A percentile compares a stretch with the other conserved stretches of the same genome.
These are phyloP conservation scores for Pogonomyrmex californicus DNA, from an alignment of 1,140 invertebrate species.

Conservation along the genomic window DNA sequence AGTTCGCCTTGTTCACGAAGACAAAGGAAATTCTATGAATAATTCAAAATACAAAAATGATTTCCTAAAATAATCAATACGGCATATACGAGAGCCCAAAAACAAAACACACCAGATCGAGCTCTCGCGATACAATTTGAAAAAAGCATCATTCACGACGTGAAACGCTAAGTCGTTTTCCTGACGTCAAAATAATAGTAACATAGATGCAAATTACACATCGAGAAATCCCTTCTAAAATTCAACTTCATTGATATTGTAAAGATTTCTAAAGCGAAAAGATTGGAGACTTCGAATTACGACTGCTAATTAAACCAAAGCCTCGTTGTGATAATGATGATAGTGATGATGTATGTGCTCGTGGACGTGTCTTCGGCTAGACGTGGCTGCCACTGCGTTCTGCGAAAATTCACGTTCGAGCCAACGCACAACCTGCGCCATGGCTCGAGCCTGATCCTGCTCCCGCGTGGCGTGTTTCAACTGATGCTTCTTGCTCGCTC, in stretches of 20 bases:
- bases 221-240: slow-evolving; percentile 6
- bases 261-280: neutral
- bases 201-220: slow-evolving; percentile 1
- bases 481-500: slow-evolving; percentile 87
- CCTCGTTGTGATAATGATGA: slow-evolving; percentile 90
- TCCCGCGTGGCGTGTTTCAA: slow-evolving; percentile 90
- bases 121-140: slow-evolving; percentile 26
- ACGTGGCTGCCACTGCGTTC: slow-evolving; percentile 78
- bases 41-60: neutral
- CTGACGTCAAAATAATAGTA: slow-evolving; percentile 7
- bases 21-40: slow-evolving; percentile 43
- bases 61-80: slow-evolving; percentile 25
- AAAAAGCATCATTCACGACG: slow-evolving; percentile 40
- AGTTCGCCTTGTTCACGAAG: neutral
- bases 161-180: neutral
- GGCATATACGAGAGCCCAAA: neutral
- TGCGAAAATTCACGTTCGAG: slow-evolving; percentile 87
- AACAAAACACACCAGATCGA: slow-evolving; percentile 23
- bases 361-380: slow-evolving; percentile 89
- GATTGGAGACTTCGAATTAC: neutral
- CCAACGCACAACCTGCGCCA: slow-evolving; percentile 90
- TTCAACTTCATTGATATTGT: slow-evolving; percentile 10
- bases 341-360: slow-evolving; percentile 95
- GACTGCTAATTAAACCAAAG: slow-evolving; percentile 78
- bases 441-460: slow-evolving; percentile 90